Base-by-base conservation (phyloP, 2,888 invertebrate species). In the Agrilus mali region DNA sequence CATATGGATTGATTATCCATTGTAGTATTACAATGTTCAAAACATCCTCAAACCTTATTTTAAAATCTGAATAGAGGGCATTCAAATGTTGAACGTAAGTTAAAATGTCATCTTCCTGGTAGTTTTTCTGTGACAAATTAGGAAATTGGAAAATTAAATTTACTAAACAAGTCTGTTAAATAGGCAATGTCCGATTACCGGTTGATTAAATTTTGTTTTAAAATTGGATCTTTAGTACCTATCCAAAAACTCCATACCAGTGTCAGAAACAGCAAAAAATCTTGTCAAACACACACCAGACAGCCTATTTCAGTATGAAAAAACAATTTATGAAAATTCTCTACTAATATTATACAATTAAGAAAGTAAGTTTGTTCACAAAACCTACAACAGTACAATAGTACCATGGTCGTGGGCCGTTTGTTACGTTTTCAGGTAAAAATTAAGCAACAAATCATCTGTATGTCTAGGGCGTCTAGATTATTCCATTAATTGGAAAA, bases 31-130 rank as follows among this genome's bases (percentile, higher is more conserved):
- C 47, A 48, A 55, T 50, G 36, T 45, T 54, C 48, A 53, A 47
- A 51, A 57, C 41, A 53, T 56, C 56, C 41, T 56, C 46, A 52
- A 58, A 57, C 44, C 51, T 50, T 17, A 31, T 44, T 48, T 54
- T 40, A 42, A 55, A 56, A 45, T 55, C 53, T 42, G 38, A 8
- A 46, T 57, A 37, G 52, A n/a, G n/a, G 48, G 34, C 47, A 50
- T 48, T 55, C 47, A 55, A 55, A 52, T 54, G 52, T 56, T 56
- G 50, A 51, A 49, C 45, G 51, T 55, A 54, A 22, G 46, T 50
- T 37, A 34, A 47, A 50, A 52, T 41, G 38, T 52, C 44, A 14
- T 49, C 50, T 40, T 52, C 50, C 33, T 46, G 49, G 40, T 44
- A 50, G 22, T 42, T 38, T 46, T 47, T 48, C 49, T 48, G 47